Base-by-base conservation (phyloP, 2,113 vertebrate species). In the Chaetodon auriga region DNA sequence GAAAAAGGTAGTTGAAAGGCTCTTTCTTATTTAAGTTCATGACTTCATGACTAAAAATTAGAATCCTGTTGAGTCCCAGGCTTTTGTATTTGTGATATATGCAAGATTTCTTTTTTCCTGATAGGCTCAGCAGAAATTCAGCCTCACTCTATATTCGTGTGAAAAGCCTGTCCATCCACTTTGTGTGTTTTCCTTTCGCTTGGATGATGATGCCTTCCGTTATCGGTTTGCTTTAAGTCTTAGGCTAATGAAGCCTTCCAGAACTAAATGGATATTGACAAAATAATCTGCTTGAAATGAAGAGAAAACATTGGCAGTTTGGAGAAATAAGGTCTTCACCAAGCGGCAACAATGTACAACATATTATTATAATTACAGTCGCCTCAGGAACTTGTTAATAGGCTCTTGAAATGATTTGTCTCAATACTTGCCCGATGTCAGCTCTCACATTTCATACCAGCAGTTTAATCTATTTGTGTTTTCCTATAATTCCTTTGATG, bases 1-100 rank as follows among this genome's bases (percentile, higher is more conserved):
- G 74, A 45, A 19, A 38, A 72, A 75, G 71, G 41, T 82, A 83
- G 54, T 21, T 38, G 60, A 60, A 55, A 78, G 57, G 12, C 14
- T 19, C 10, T 35, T 18, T 61, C 16, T 36, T 36, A 61, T 61
- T 61, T 11, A 62, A 62, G 35, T 62, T 38, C 16, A 61, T 36
- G 35, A 61, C 16, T 62, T 38, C 16, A 61, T 36, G 16, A 61
- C 16, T 21, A 36, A 36, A 36, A 9, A 61, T 4, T 61, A 19
- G 16, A 61, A 35, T 36, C 8, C 4, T 35, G 2, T 46, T 65
- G 3, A 14, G 41, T 30, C 21, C 12, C 38, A 14, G 57, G n/a
- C 2, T 38, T 62, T 41, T 62, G 35, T 12, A 21, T 21, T 21
- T n/a, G 10, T n/a, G 54, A 36, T 64, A 7, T 21, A 64, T 43